Percentiles rank a stretch among this genome's conserved stretches.
These are phyloP conservation scores for Ariolimax columbianus DNA, from an alignment of 2,888 invertebrate species.

Conservation along the genomic window DNA sequence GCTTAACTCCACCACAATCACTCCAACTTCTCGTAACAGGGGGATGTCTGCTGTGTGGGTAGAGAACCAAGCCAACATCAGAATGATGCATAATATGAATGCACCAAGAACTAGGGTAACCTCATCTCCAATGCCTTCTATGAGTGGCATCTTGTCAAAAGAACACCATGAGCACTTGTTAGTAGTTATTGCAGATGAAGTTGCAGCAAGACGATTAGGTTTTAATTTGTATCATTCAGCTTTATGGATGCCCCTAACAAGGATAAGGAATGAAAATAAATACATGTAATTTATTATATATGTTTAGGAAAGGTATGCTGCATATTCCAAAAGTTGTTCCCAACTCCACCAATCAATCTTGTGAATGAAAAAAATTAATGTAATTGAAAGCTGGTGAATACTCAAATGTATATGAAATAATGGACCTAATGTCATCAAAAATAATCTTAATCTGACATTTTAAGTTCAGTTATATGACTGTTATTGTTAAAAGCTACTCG, in stretches of 20 bases:
- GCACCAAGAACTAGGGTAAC: slow-evolving; percentile 86
- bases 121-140: slow-evolving; percentile 91
- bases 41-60: slow-evolving; percentile 86
- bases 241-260: not conserved
- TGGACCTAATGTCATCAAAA: too few relatives aligned
- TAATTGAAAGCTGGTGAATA: too few relatives aligned
- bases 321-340: not conserved
- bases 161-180: not conserved
- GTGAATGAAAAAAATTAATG: too few relatives aligned
- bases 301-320: not conserved
- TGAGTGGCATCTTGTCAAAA: slow-evolving; percentile 80
- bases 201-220: not conserved
- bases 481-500: too few relatives aligned
- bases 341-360: too few relatives aligned
- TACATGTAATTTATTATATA: not conserved
- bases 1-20: slow-evolving; percentile 70
- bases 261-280: not conserved
- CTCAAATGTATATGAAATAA: too few relatives aligned
- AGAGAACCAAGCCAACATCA: slow-evolving; percentile 87
- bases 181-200: not conserved
- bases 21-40: slow-evolving; percentile 63
- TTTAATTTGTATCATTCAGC: not conserved
- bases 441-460: too few relatives aligned
- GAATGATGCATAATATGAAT: slow-evolving; percentile 81
- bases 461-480: too few relatives aligned